Conservation (phyloP, 2,797 vertebrate species). For the Cossypha dichroa region DNA sequence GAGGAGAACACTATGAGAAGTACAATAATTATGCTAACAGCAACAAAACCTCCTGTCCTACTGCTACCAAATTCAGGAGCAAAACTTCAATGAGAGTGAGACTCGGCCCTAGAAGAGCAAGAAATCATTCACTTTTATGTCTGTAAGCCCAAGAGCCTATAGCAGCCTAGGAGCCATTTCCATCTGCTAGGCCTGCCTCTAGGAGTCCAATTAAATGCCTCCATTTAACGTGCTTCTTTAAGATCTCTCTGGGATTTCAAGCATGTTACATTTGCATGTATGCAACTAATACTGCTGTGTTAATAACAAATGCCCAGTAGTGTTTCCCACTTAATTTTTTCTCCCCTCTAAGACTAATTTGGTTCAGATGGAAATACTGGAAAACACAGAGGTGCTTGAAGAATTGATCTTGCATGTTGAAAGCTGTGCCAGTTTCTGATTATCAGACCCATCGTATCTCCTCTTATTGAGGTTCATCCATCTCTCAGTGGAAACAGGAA, state of each 20-base stretch:
- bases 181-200: neutral
- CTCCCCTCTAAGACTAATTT: neutral
- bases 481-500: neutral
- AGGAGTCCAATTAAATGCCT: neutral
- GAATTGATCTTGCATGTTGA: neutral
- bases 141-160: neutral
- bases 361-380: neutral
- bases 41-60: neutral
- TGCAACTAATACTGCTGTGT: neutral
- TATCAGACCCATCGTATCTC: neutral
- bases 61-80: neutral
- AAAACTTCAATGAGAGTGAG: neutral
- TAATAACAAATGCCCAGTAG: neutral
- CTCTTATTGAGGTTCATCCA: neutral
- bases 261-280: neutral
- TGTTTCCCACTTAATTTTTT: neutral
- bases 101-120: neutral
- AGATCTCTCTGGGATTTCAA: neutral
- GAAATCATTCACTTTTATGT: neutral
- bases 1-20: neutral
- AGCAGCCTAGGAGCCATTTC: neutral
- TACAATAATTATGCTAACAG: neutral
- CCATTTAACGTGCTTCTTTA: neutral
- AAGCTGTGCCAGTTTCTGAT: neutral
- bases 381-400: neutral